Percentiles rank a stretch among this genome's conserved stretches.
phyloP scores from a whole-genome alignment of 2,888 invertebrate genomes.

The Zaprionus bogoriensis region DNA sequence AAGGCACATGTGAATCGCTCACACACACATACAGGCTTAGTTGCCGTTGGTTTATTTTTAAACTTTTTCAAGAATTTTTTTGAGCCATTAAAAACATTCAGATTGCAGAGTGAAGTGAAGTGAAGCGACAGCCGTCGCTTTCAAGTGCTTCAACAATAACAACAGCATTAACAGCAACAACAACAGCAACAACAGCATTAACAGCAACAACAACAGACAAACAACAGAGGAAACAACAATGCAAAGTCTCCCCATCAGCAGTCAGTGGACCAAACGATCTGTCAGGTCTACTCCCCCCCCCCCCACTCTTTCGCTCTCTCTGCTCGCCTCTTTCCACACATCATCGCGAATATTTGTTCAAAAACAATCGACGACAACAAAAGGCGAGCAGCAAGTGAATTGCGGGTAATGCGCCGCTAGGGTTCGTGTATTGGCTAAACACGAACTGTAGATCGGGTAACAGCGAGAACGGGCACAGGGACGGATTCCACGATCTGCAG shows the following conservation, averaged over 20 bases:
- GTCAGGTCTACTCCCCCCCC: slow-evolving; percentile 50
- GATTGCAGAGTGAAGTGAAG: slow-evolving; percentile 70
- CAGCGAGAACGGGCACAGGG: no score
- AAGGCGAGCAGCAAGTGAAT: slow-evolving; percentile 34
- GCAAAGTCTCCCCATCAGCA: slow-evolving; percentile 44
- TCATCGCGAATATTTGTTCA: slow-evolving; percentile 43
- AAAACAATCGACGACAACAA: slow-evolving; percentile 36
- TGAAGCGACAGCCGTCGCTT: slow-evolving; percentile 66
- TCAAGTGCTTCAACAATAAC: slow-evolving; percentile 51
- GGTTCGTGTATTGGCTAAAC: background rate
- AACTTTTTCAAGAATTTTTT: slow-evolving; percentile 24
- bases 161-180: slow-evolving; percentile 11
- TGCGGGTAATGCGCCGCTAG: no score
- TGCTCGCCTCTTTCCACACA: background rate
- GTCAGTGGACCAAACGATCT: slow-evolving; percentile 68
- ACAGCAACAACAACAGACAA: slow-evolving; percentile 26
- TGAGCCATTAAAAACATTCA: slow-evolving; percentile 54
- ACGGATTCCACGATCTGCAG: no score
- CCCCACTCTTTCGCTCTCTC: background rate
- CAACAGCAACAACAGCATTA: slow-evolving; percentile 32
- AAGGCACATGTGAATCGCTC: slow-evolving; percentile 38
- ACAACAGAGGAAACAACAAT: slow-evolving; percentile 31
- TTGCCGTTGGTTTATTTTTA: slow-evolving; percentile 15
- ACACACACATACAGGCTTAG: background rate
- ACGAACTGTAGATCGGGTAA: no score